Evolutionary conservation across 1,140 invertebrate genomes (phyloP), one percentile per base, ranked within the genome.

Genomic region (Bombus affinis): DNA sequence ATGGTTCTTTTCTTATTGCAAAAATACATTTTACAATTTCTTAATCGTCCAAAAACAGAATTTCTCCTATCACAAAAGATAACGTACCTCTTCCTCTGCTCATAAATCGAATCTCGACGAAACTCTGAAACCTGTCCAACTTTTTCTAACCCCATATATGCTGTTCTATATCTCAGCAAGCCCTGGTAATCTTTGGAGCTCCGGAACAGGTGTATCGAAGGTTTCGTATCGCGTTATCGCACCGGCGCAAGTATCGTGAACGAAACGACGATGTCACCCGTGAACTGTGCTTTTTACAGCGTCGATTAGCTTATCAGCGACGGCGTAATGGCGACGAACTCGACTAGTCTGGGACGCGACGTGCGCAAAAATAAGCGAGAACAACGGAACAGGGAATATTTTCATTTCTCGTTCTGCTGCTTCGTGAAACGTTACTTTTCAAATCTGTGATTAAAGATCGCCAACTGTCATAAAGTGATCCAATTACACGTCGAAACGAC

Each of bases 231-330:
- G 86, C 68, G 81, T 80, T 62, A 74, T 88, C 74, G 77, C 8
- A 37, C 22, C 35, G 73, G 62, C 53, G 66, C 37, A 70, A 85
- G 74, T 87, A 65, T 91, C 88, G 74, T 84, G 80, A 57, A 37
- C 68, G 85, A 74, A 86, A 89, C 80, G 68, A 82, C 81, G 66
- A n/a, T 77, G 81, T 87, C 88, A 87, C 83, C 32, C 84, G 87
- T 90, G 91, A 89, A 92, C 72, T 83, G 85, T 83, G 76, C 80
- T 88, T 86, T 92, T 93, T 92, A 91, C 90, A 84, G 77, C 72
- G 77, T 72, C 87, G 92, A 92, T 92, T 92, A 92, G 86, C 87
- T 90, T 92, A 92, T 91, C 91, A 87, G 22, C 32, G 39, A 18
- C 71, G 72, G 66, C 81, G 85, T 90, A 89, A 89, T 71, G 81